Conservation (phyloP, 2,888 invertebrate genomes). For the Punctoribates punctum region DNA sequence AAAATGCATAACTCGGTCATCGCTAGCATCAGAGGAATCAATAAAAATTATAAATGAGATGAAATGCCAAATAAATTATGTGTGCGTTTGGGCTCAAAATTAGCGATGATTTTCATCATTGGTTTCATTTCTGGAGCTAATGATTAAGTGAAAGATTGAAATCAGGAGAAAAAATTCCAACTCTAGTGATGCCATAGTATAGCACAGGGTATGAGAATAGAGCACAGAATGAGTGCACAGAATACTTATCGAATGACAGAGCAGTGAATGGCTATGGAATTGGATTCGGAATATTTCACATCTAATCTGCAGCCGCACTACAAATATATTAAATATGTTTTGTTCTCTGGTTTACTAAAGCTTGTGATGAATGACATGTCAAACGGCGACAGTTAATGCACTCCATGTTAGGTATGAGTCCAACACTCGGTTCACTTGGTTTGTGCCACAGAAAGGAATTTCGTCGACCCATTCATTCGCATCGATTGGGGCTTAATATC, state of each 20-base stretch:
- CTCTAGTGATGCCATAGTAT: neutral
- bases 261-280: neutral
- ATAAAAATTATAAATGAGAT: neutral
- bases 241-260: too few relatives aligned
- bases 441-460: neutral
- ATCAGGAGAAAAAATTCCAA: neutral
- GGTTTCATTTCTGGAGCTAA: neutral
- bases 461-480: neutral
- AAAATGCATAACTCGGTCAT: too few relatives aligned
- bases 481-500: too few relatives aligned
- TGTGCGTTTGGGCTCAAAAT: neutral
- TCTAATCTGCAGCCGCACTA: constrained; percentile 8
- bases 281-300: neutral
- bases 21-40: neutral
- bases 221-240: too few relatives aligned
- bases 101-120: neutral
- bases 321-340: constrained; percentile 25
- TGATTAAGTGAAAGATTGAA: neutral
- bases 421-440: neutral
- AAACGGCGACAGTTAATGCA: neutral
- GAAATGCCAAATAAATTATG: neutral
- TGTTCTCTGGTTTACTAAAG: neutral
- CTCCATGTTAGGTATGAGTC: constrained; percentile 1
- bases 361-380: constrained; percentile 16
- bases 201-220: too few relatives aligned